These are phyloP conservation scores for Otocyon megalotis DNA, from an alignment of 2,113 vertebrate genomes.

Conservation along the genomic window DNA sequence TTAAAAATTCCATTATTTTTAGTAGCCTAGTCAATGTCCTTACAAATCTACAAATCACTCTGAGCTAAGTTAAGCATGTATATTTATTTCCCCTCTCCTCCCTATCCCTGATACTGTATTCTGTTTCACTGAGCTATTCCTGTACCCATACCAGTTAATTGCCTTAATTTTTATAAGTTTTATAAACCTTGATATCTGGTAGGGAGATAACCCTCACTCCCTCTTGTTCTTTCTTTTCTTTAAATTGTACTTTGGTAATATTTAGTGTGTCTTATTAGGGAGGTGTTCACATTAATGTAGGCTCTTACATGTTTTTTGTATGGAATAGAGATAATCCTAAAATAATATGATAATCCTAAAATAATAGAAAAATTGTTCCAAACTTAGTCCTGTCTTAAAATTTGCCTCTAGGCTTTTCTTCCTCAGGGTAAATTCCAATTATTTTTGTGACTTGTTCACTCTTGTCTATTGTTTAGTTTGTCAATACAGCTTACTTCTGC, in stretches of 20 bases:
- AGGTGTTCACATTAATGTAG: neutral
- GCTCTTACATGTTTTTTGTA: neutral
- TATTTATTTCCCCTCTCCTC: neutral
- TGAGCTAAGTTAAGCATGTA: neutral
- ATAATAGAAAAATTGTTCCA: neutral
- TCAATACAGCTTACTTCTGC: slow-evolving; percentile 67
- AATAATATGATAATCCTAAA: slow-evolving; percentile 11
- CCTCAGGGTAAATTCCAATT: slow-evolving; percentile 74
- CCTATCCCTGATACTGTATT: neutral
- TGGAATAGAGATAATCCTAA: neutral
- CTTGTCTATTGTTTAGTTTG: slow-evolving; percentile 69
- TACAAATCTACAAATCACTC: neutral
- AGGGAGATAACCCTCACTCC: neutral
- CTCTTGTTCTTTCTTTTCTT: neutral
- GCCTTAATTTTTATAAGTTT: neutral
- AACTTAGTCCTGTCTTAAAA: slow-evolving; percentile 73
- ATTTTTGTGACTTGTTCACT: slow-evolving; percentile 77
- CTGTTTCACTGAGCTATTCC: neutral
- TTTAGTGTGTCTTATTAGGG: neutral
- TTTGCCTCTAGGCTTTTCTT: slow-evolving; percentile 71
- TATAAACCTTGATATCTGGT: neutral
- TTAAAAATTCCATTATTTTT: neutral
- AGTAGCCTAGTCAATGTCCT: neutral
- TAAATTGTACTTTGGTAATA: neutral
- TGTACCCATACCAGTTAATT: neutral